These are phyloP conservation scores for Mola mola DNA, from an alignment of 2,113 vertebrate genomes.

Conservation along the genomic window DNA sequence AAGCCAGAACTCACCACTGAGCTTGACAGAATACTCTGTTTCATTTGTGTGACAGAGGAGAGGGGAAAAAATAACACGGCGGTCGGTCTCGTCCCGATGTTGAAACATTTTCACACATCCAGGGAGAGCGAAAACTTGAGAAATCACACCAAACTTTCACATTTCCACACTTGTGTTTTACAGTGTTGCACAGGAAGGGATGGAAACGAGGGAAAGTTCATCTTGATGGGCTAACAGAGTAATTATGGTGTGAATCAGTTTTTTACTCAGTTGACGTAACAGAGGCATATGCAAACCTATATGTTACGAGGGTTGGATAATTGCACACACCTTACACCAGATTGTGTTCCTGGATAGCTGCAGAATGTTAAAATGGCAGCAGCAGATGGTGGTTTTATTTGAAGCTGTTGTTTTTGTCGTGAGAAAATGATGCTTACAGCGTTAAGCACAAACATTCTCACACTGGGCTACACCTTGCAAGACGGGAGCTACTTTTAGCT, in stretches of 20 bases:
- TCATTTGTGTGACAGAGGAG: constrained; percentile 23
- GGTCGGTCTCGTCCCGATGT: constrained; percentile 6
- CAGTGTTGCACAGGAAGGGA: constrained; percentile 11
- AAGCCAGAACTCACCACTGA: constrained; percentile 52
- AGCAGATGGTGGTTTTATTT: constrained; percentile 7
- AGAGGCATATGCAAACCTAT: constrained; percentile 2
- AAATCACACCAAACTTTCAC: constrained; percentile 41
- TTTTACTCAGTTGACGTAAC: neutral
- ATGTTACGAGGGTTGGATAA: neutral
- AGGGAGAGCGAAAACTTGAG: constrained; percentile 3
- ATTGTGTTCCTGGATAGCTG: constrained; percentile 3
- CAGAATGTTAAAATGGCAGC: constrained; percentile 3
- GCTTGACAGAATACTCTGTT: constrained; percentile 45
- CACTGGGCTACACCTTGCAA: neutral
- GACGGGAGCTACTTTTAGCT: neutral
- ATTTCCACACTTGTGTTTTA: constrained; percentile 20
- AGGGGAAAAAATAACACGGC: neutral
- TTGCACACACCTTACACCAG: constrained; percentile 8
- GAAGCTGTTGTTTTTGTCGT: neutral
- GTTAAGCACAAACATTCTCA: neutral
- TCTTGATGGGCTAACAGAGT: no score
- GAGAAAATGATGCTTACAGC: neutral
- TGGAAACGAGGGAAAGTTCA: constrained; percentile 15
- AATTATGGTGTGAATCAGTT: constrained; percentile 8
- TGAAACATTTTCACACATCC: constrained; percentile 27